Evolutionary conservation across 2,113 vertebrate genomes (phyloP).

Genomic region (Otus sunia): DNA sequence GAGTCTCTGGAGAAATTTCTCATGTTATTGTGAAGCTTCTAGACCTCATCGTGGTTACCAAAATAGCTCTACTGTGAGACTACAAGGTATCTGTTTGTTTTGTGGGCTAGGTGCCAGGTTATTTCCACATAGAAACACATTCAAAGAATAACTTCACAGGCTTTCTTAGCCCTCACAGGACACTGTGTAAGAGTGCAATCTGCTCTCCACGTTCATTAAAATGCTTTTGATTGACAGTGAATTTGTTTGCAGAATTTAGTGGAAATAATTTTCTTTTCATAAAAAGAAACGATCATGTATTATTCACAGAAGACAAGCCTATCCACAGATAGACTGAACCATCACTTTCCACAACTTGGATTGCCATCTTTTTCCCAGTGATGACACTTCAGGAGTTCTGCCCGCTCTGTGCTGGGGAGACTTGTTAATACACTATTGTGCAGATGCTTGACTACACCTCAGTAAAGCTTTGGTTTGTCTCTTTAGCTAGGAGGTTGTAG

Average conservation of each 20-base stretch:
- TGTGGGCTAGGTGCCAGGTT: not conserved
- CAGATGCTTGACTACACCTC: not conserved
- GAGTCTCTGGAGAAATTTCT: not conserved
- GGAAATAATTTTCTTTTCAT: not conserved
- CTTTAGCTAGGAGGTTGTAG: not conserved
- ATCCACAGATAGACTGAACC: not conserved
- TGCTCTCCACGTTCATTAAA: not conserved
- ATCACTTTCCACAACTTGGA: not conserved
- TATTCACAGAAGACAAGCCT: not conserved
- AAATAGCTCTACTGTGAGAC: conserved; percentile 7
- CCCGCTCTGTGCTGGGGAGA: not conserved
- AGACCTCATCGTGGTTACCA: not conserved
- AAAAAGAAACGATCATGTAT: rapidly evolving
- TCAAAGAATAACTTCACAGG: not conserved
- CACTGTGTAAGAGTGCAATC: not conserved
- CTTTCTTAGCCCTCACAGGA: not conserved
- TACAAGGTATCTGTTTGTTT: conserved; percentile 29
- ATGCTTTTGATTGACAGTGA: not conserved
- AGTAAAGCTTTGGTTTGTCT: not conserved
- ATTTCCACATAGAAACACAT: not conserved
- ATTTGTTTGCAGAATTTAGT: not conserved
- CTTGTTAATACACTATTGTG: not conserved
- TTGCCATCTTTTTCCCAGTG: not conserved
- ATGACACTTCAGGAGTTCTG: rapidly evolving
- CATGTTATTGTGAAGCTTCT: not conserved